Percentiles rank a stretch among this genome's conserved stretches.
Evolutionary conservation across 37 sponge, comb jelly and placozoan genomes (phyloP).

Genomic region (Halisarca cf. caerulea): DNA sequence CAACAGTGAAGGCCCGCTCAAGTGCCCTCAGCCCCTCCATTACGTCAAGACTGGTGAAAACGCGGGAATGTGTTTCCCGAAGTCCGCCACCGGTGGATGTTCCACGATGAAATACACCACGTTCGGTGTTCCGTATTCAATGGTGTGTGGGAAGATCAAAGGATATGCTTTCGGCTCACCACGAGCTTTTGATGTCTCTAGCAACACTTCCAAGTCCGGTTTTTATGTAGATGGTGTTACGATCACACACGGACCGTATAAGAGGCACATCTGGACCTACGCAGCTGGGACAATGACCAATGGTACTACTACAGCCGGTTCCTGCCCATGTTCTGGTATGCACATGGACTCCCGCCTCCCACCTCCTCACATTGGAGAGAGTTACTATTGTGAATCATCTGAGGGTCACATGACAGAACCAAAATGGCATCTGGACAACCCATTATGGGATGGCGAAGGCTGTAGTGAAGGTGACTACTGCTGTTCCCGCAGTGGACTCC

Average conservation of each 20-base stretch:
- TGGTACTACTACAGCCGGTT: not conserved
- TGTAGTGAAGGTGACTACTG: not conserved
- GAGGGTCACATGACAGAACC: not conserved
- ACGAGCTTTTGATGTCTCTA: not conserved
- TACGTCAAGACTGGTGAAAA: not conserved
- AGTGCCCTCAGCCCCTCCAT: not conserved
- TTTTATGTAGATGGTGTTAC: not conserved
- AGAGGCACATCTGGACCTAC: not conserved
- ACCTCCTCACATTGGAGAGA: not conserved
- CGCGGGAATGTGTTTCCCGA: not conserved
- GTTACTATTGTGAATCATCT: not conserved
- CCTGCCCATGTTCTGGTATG: not conserved
- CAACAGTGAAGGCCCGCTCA: not conserved
- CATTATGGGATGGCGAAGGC: slow-evolving; percentile 17
- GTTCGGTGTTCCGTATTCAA: not conserved
- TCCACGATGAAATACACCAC: not conserved
- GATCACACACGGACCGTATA: not conserved
- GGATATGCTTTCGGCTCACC: slow-evolving; percentile 10
- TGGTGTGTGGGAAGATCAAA: not conserved
- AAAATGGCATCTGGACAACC: slow-evolving; percentile 9
- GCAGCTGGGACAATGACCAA: not conserved
- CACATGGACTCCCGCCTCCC: not conserved
- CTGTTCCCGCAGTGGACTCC: not conserved
- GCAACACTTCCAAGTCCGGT: not conserved
- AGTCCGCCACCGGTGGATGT: not conserved